These are phyloP conservation scores for Chaetorhynchus papuensis DNA, from an alignment of 2,113 vertebrate genomes.

Conservation along the genomic window DNA sequence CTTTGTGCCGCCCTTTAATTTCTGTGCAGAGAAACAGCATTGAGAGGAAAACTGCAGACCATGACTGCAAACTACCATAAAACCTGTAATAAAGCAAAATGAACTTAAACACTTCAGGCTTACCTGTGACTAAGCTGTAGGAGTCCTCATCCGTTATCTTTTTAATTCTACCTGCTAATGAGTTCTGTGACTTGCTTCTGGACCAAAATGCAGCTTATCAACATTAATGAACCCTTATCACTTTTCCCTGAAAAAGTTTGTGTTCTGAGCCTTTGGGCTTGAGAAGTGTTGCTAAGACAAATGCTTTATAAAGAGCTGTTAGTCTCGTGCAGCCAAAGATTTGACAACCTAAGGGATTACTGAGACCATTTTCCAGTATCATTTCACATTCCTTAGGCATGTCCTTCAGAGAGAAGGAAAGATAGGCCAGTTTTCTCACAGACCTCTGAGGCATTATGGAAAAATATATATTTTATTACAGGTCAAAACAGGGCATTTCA, in stretches of 20 bases:
- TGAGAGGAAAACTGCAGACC: conserved; percentile 25
- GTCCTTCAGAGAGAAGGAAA: neutral
- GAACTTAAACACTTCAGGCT: conserved; percentile 33
- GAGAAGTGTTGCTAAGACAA: conserved; percentile 35
- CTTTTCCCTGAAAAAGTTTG: conserved; percentile 51
- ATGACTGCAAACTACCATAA: conserved; percentile 11
- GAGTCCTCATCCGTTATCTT: conserved; percentile 39
- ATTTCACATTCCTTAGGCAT: conserved; percentile 52
- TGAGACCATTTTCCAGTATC: conserved; percentile 46
- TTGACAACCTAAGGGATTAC: conserved; percentile 63
- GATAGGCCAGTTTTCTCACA: conserved; percentile 6
- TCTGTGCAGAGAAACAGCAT: neutral
- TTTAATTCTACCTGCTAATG: conserved; percentile 50
- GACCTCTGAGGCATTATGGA: neutral
- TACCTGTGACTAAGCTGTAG: conserved; percentile 27
- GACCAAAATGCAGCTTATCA: conserved; percentile 48
- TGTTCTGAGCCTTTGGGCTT: conserved; percentile 46
- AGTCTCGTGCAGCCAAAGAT: conserved; percentile 55
- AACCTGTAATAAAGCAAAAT: conserved; percentile 32
- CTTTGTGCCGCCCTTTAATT: neutral
- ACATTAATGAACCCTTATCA: conserved; percentile 29
- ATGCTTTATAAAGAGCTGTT: conserved; percentile 58
- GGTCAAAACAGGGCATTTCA: neutral
- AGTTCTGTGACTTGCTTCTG: conserved; percentile 56
- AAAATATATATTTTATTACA: conserved; percentile 19